These are phyloP conservation scores for Sinotaia quadrata DNA, from an alignment of 2,888 invertebrate genomes.

Conservation along the genomic window DNA sequence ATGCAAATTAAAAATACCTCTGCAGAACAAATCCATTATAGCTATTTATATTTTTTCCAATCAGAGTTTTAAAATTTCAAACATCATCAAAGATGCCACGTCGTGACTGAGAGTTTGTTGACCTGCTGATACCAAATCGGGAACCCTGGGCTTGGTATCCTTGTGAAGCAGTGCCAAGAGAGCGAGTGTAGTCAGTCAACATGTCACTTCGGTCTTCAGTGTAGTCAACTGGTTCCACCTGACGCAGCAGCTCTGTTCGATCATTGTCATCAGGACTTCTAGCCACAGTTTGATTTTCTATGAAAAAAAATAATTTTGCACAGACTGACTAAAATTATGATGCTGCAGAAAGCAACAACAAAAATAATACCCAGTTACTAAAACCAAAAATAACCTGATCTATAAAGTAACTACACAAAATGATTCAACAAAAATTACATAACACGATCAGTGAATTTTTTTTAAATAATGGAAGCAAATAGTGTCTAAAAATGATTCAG, in stretches of 20 bases:
- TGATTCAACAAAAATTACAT: too few relatives aligned
- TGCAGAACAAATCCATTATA: too few relatives aligned
- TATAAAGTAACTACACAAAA: too few relatives aligned
- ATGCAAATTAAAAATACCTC: too few relatives aligned
- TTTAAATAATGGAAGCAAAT: too few relatives aligned
- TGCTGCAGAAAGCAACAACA: not conserved
- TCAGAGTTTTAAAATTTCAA: too few relatives aligned
- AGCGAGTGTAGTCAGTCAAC: conserved; percentile 36
- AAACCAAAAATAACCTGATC: not conserved
- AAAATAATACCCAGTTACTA: not conserved
- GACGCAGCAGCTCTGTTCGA: conserved; percentile 83
- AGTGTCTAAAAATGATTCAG: too few relatives aligned
- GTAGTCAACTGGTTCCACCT: conserved; percentile 79
- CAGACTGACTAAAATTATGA: not conserved
- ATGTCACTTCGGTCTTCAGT: conserved; percentile 52
- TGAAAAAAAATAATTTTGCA: not conserved
- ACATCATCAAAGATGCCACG: conserved; percentile 68
- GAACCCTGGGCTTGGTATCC: conserved; percentile 53
- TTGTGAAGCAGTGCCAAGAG: conserved; percentile 24
- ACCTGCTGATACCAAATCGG: conserved; percentile 35
- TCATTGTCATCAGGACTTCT: conserved; percentile 81
- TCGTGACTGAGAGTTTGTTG: conserved; percentile 47
- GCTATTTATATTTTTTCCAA: too few relatives aligned
- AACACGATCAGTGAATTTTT: too few relatives aligned
- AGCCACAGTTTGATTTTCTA: conserved; percentile 58